Evolutionary conservation across 1,140 invertebrate species (phyloP).

Genomic region (Megathymus violae): DNA sequence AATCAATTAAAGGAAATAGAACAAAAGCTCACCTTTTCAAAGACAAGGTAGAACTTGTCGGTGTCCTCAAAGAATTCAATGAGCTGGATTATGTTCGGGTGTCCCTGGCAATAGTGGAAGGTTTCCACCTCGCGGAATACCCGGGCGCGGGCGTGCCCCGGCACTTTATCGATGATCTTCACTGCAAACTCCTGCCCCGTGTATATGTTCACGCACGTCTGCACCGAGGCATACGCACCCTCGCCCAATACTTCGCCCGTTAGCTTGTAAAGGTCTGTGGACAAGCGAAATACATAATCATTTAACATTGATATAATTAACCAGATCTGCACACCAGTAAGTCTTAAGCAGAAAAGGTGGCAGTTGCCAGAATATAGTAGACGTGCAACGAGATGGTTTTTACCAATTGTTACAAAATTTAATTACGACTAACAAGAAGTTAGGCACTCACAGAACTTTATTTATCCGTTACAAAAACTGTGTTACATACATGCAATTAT

Average conservation of each 20-base stretch:
- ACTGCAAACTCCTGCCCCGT: slow-evolving; percentile 97
- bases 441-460: too few species aligned
- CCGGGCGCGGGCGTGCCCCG: slow-evolving; percentile 94
- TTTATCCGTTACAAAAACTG: too few species aligned
- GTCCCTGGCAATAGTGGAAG: slow-evolving; percentile 98
- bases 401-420: too few species aligned
- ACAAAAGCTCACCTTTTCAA: slow-evolving; percentile 91
- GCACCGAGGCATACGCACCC: slow-evolving; percentile 98
- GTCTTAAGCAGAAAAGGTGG: too few species aligned
- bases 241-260: slow-evolving; percentile 97
- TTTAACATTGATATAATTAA: neutral
- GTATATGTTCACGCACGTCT: slow-evolving; percentile 95
- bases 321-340: too few species aligned
- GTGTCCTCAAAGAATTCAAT: slow-evolving; percentile 99
- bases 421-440: too few species aligned
- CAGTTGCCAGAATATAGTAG: too few species aligned
- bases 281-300: slow-evolving; percentile 42
- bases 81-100: slow-evolving; percentile 98
- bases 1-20: neutral
- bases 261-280: slow-evolving; percentile 95
- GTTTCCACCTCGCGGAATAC: slow-evolving; percentile 99
- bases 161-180: slow-evolving; percentile 98
- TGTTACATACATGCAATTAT: too few species aligned
- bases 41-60: slow-evolving; percentile 98
- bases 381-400: too few species aligned